Conservation (phyloP, 2,113 vertebrate species). For the Antigone vipio region DNA sequence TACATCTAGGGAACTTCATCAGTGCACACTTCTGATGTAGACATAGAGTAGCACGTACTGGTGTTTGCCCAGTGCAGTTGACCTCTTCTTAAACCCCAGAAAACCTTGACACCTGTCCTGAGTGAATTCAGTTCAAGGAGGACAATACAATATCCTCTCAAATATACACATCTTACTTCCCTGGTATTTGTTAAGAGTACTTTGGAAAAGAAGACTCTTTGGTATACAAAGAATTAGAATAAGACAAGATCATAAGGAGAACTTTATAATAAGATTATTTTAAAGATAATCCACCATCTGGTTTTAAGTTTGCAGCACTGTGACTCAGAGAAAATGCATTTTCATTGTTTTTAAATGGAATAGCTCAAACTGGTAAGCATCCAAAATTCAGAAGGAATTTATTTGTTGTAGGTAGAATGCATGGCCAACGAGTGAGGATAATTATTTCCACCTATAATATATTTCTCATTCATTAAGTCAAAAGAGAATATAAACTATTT, state of each 20-base stretch:
- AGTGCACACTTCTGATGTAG: neutral
- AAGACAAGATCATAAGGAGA: neutral
- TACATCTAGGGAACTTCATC: neutral
- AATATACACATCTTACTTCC: neutral
- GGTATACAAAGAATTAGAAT: neutral
- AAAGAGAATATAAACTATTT: neutral
- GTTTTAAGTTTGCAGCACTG: neutral
- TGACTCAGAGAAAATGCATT: neutral
- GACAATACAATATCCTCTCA: neutral
- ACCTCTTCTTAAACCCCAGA: neutral
- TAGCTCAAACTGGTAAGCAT: neutral
- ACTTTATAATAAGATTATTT: neutral
- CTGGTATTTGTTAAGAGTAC: neutral
- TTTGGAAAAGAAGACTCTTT: neutral
- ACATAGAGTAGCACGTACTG: neutral
- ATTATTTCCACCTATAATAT: neutral
- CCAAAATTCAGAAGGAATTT: neutral
- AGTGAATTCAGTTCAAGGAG: neutral
- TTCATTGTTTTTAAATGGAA: neutral
- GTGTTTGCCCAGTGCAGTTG: neutral
- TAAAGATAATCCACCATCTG: neutral
- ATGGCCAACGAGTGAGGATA: neutral
- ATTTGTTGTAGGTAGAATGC: neutral
- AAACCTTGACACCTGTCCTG: neutral
- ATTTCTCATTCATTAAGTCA: neutral